Evolutionary conservation across 2,888 invertebrate genomes (phyloP).

Genomic region (Macaria notata): DNA sequence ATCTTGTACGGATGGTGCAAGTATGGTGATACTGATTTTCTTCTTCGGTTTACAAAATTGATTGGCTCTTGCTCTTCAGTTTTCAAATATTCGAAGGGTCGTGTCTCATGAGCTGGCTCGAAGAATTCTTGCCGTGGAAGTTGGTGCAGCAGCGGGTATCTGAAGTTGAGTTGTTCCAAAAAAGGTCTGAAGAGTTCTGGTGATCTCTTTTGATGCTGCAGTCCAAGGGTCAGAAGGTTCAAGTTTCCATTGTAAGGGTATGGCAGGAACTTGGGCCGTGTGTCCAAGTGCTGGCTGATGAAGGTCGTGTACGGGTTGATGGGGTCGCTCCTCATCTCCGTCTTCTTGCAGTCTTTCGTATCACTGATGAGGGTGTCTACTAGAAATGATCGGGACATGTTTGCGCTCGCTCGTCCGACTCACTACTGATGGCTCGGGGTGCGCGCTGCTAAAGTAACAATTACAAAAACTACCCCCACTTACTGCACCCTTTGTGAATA

Average conservation of each 20-base stretch:
- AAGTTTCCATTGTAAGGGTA: slow-evolving; percentile 85
- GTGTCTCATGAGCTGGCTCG: slow-evolving; percentile 50
- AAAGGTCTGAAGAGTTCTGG: slow-evolving; percentile 77
- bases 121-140: slow-evolving; percentile 66
- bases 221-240: slow-evolving; percentile 84
- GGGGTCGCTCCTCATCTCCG: slow-evolving; percentile 65
- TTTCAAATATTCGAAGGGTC: slow-evolving; percentile 60
- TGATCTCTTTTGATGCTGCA: slow-evolving; percentile 78
- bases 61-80: slow-evolving; percentile 63
- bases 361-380: slow-evolving; percentile 90
- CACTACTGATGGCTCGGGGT: slow-evolving; percentile 64
- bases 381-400: slow-evolving; percentile 91
- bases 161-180: slow-evolving; percentile 69
- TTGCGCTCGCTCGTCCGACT: slow-evolving; percentile 44
- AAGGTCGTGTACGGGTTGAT: slow-evolving; percentile 64
- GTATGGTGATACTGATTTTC: slow-evolving; percentile 72
- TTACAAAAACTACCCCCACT: slow-evolving; percentile 82
- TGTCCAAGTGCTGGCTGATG: slow-evolving; percentile 59
- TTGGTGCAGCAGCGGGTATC: slow-evolving; percentile 69
- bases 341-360: slow-evolving; percentile 73
- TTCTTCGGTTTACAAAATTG: slow-evolving; percentile 59
- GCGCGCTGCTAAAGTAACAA: slow-evolving; percentile 69
- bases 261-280: slow-evolving; percentile 79
- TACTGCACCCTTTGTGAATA: slow-evolving; percentile 78
- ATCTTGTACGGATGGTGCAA: slow-evolving; percentile 70